These are phyloP conservation scores for Lanius ludovicianus DNA, from an alignment of 2,113 vertebrate species.

Conservation along the genomic window DNA sequence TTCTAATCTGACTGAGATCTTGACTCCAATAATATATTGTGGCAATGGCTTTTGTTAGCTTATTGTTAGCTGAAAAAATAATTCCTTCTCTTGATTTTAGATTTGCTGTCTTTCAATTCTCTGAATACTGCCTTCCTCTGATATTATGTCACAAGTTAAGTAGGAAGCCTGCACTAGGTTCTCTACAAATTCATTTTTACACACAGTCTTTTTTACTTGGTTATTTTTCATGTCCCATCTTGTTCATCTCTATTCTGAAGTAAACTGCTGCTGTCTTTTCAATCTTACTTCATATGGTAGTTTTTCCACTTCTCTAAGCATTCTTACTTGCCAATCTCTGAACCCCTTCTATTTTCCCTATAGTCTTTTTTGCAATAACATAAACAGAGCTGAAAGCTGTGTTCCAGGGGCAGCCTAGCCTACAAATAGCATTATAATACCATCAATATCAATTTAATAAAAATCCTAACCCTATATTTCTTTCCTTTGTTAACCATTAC, in stretches of 20 bases:
- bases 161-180: not conserved
- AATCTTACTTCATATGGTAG: conserved; percentile 32
- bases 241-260: conserved; percentile 22
- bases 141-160: not conserved
- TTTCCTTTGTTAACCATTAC: not conserved
- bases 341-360: not conserved
- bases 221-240: conserved; percentile 44
- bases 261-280: conserved; percentile 55
- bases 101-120: conserved; percentile 11
- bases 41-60: not conserved
- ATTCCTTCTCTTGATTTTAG: conserved; percentile 5
- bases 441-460: conserved; percentile 32
- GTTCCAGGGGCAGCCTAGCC: not conserved
- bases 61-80: not conserved
- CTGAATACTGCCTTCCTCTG: not conserved
- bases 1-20: conserved; percentile 8
- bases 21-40: not conserved
- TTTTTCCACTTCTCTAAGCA: conserved; percentile 47
- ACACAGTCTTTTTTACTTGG: not conserved
- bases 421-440: conserved; percentile 11
- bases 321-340: conserved; percentile 28
- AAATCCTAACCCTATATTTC: not conserved
- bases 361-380: not conserved
- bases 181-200: not conserved
- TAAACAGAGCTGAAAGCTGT: conserved; percentile 18